These are phyloP conservation scores for Trichonephila clavipes DNA, from an alignment of 1,140 invertebrate species.

Conservation along the genomic window DNA sequence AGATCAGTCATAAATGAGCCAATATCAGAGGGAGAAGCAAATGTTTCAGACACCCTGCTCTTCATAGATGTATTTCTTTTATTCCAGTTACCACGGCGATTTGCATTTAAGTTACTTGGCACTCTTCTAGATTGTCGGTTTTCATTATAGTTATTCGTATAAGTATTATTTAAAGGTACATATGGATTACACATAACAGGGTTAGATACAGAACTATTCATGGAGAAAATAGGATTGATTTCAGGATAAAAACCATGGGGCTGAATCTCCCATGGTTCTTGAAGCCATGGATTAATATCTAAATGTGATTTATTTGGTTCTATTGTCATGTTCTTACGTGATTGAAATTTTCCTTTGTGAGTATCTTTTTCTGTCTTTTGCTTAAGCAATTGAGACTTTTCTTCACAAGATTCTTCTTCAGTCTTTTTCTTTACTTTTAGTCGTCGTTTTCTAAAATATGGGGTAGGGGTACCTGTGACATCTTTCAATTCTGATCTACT, in stretches of 20 bases:
- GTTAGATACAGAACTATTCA: not conserved
- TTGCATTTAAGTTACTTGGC: not conserved
- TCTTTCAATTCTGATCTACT: not conserved
- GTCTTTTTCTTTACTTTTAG: no score
- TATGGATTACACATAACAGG: no score
- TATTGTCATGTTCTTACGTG: no score
- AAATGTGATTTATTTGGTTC: no score
- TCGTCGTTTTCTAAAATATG: no score
- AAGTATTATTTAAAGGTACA: not conserved
- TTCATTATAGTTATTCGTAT: not conserved
- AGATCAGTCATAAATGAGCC: not conserved
- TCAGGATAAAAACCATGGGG: not conserved
- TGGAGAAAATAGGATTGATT: not conserved
- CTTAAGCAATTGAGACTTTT: no score
- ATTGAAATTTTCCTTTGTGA: no score
- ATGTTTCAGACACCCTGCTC: no score
- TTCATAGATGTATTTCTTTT: no score
- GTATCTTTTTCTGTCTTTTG: no score
- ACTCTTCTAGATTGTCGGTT: not conserved
- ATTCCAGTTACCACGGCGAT: not conserved
- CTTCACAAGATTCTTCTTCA: no score
- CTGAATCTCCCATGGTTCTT: not conserved
- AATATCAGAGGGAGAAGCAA: no score
- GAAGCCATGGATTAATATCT: not conserved
- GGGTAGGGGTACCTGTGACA: not conserved